Conservation (phyloP, 2,888 invertebrate genomes). For the Lepidonotus clava region DNA sequence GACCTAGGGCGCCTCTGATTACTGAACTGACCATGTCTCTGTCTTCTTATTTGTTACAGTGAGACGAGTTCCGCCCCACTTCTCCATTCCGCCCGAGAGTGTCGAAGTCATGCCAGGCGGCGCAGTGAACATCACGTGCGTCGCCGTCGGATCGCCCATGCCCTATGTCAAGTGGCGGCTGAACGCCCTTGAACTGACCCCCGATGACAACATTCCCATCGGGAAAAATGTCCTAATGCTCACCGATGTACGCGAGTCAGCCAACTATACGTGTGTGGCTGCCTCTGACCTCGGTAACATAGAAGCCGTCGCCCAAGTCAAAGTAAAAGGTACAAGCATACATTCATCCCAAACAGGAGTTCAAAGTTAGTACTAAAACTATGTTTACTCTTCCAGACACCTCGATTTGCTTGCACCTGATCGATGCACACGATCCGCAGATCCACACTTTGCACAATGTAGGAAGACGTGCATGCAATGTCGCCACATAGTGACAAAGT, state of each 20-base stretch:
- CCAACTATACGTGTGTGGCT: conserved; percentile 98
- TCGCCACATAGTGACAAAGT: conserved; percentile 11
- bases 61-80: conserved; percentile 95
- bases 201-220: conserved; percentile 84
- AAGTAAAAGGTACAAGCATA: conserved; percentile 89
- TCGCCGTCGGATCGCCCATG: conserved; percentile 98
- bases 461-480: conserved; percentile 41
- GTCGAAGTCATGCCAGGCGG: conserved; percentile 96
- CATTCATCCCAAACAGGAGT: conserved; percentile 54
- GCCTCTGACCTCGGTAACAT: conserved; percentile 96
- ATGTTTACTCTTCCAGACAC: conserved; percentile 54
- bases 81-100: conserved; percentile 93
- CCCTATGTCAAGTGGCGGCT: conserved; percentile 89
- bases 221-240: conserved; percentile 91
- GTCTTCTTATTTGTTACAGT: conserved; percentile 84
- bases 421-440: conserved; percentile 42
- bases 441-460: conserved; percentile 37
- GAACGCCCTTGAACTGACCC: conserved; percentile 86
- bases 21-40: neutral
- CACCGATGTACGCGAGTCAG: conserved; percentile 92
- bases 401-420: conserved; percentile 53
- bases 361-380: conserved; percentile 54
- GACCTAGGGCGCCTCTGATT: neutral
- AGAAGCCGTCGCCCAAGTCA: conserved; percentile 92
- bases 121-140: conserved; percentile 95